These are phyloP conservation scores for Nothobranchius kuhntae DNA, from an alignment of 2,113 vertebrate species.

Conservation along the genomic window DNA sequence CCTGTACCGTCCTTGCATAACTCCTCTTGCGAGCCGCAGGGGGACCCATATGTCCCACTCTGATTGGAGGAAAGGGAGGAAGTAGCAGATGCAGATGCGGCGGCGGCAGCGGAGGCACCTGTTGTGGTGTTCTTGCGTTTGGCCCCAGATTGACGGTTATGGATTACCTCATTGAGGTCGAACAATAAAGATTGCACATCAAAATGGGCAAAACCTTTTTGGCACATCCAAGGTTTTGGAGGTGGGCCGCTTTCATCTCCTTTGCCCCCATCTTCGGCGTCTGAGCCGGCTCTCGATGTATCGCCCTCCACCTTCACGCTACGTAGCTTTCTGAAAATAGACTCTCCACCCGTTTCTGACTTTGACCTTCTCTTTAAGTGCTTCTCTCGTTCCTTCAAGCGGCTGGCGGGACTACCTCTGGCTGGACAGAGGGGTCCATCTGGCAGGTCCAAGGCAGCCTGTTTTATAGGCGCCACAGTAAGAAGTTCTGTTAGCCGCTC, in stretches of 20 bases:
- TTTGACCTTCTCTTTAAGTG: constrained; percentile 97
- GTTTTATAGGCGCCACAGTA: constrained; percentile 83
- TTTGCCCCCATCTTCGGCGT: constrained; percentile 91
- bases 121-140: constrained; percentile 97
- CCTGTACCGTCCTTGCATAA: constrained; percentile 88
- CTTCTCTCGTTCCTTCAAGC: constrained; percentile 96
- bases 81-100: constrained; percentile 87
- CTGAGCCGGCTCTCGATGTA: constrained; percentile 86
- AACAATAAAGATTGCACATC: constrained; percentile 97
- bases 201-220: constrained; percentile 95
- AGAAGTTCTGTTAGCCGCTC: constrained; percentile 91
- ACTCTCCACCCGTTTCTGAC: constrained; percentile 96
- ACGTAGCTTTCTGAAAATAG: constrained; percentile 97
- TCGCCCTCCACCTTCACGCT: constrained; percentile 94
- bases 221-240: constrained; percentile 91
- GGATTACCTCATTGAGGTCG: constrained; percentile 91
- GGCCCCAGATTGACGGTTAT: constrained; percentile 89
- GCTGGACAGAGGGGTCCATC: constrained; percentile 83
- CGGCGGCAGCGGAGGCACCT: constrained; percentile 93
- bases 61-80: constrained; percentile 84
- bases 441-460: constrained; percentile 86
- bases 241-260: constrained; percentile 82
- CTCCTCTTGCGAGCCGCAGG: constrained; percentile 96
- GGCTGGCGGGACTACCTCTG: constrained; percentile 89
- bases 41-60: constrained; percentile 88